These are phyloP conservation scores for Cairina moschata DNA, from an alignment of 2,113 vertebrate species.

Conservation along the genomic window DNA sequence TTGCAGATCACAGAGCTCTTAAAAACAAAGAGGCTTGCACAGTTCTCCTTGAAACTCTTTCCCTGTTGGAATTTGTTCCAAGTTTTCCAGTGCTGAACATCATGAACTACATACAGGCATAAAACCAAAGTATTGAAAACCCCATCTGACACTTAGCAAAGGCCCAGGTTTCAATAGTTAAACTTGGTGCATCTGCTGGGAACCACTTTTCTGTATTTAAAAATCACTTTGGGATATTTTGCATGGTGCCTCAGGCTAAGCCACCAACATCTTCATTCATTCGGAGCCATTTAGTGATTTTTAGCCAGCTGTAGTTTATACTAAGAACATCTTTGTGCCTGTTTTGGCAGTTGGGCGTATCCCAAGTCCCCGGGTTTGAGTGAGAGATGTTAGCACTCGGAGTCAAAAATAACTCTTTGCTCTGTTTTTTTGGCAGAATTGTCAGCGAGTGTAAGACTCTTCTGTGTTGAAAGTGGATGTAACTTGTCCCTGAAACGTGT, in stretches of 20 bases:
- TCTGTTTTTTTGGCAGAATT: neutral
- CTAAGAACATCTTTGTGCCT: constrained; percentile 20
- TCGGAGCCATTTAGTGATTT: neutral
- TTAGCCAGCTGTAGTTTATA: neutral
- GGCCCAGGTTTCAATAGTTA: neutral
- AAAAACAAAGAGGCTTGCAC: neutral
- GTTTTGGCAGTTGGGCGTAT: neutral
- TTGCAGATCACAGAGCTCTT: neutral
- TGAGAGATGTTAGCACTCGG: neutral
- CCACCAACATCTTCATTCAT: neutral
- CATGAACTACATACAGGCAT: neutral
- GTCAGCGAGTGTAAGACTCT: neutral
- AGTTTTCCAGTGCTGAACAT: neutral
- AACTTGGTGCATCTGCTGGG: neutral
- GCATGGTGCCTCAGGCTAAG: neutral
- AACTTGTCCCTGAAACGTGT: neutral
- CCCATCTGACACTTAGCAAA: neutral
- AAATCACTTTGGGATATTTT: neutral
- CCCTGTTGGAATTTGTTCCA: rapidly evolving
- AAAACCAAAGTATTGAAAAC: neutral
- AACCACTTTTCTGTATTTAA: neutral
- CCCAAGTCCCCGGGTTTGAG: neutral
- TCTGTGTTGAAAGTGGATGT: neutral
- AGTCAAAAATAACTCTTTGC: neutral
- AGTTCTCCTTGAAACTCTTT: neutral